Percentiles rank a stretch among this genome's conserved stretches.
These are phyloP conservation scores for Epinephelus cyanopodus DNA, from an alignment of 2,113 vertebrate genomes.

Conservation along the genomic window DNA sequence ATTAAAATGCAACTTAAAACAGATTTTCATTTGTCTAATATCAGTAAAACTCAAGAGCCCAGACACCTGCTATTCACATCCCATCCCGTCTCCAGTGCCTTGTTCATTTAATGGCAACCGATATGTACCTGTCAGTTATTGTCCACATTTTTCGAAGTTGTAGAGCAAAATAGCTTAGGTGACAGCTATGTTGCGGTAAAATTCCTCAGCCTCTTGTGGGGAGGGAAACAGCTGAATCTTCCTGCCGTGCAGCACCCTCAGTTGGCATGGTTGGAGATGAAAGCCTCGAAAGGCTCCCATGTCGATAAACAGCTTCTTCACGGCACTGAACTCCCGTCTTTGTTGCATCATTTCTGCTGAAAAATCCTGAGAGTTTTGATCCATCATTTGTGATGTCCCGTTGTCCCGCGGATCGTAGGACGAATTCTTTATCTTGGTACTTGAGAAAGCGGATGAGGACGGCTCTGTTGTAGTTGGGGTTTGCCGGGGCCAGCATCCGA, in stretches of 20 bases:
- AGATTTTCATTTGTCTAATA: too few species aligned
- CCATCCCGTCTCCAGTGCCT: too few species aligned
- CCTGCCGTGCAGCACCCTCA: background rate
- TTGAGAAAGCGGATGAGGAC: background rate
- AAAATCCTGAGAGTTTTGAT: background rate
- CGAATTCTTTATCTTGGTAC: background rate
- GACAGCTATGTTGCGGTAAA: background rate
- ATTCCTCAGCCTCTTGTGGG: conserved; percentile 6
- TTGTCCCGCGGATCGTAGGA: background rate
- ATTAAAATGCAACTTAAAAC: too few species aligned
- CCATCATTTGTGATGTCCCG: background rate
- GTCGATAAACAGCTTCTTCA: background rate
- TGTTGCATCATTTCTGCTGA: background rate
- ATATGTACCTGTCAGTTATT: too few species aligned
- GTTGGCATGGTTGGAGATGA: background rate
- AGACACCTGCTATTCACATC: too few species aligned
- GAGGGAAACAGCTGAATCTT: conserved; percentile 8
- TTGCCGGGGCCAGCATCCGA: background rate
- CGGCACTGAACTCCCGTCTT: background rate
- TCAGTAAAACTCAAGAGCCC: too few species aligned
- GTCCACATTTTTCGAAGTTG: too few species aligned
- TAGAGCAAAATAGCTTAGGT: too few species aligned
- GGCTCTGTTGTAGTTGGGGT: background rate
- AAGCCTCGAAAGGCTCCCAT: background rate
- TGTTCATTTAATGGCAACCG: too few species aligned